phyloP scores from a whole-genome alignment of 2,888 invertebrate species.

The Formica aserva region DNA sequence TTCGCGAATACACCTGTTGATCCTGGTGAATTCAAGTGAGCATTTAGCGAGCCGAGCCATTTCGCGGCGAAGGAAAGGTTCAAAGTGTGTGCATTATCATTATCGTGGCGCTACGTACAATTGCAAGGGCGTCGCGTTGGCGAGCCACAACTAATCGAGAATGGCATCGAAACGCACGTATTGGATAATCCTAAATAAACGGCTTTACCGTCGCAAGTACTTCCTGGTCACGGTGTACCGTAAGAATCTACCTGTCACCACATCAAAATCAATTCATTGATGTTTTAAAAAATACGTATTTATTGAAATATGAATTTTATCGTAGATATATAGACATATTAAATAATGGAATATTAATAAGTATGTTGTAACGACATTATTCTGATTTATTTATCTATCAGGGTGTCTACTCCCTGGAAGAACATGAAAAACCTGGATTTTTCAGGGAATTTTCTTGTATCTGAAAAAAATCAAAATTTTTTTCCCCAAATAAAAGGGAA shows the following conservation, averaged over 20 bases:
- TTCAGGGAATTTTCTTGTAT: too few relatives aligned
- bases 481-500: too few relatives aligned
- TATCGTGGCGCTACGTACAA: slow-evolving; percentile 52
- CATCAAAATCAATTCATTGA: neutral
- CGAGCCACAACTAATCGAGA: slow-evolving; percentile 56
- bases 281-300: neutral
- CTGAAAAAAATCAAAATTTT: too few relatives aligned
- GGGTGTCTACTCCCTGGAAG: too few relatives aligned
- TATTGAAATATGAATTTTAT: neutral
- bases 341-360: neutral
- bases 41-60: slow-evolving; percentile 21
- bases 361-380: too few relatives aligned
- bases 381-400: neutral
- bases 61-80: slow-evolving; percentile 30
- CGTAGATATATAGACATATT: neutral
- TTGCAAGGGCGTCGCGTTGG: slow-evolving; percentile 52
- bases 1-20: slow-evolving; percentile 48
- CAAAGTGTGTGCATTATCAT: slow-evolving; percentile 46
- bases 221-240: slow-evolving; percentile 54
- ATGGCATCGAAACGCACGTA: slow-evolving; percentile 37
- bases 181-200: slow-evolving; percentile 48
- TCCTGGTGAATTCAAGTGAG: slow-evolving; percentile 1
- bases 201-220: slow-evolving; percentile 55
- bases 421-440: too few relatives aligned
- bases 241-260: neutral